Percentiles rank a stretch among this genome's conserved stretches.
phyloP scores from a whole-genome alignment of 2,888 invertebrate genomes.

The Oligia fasciuncula region DNA sequence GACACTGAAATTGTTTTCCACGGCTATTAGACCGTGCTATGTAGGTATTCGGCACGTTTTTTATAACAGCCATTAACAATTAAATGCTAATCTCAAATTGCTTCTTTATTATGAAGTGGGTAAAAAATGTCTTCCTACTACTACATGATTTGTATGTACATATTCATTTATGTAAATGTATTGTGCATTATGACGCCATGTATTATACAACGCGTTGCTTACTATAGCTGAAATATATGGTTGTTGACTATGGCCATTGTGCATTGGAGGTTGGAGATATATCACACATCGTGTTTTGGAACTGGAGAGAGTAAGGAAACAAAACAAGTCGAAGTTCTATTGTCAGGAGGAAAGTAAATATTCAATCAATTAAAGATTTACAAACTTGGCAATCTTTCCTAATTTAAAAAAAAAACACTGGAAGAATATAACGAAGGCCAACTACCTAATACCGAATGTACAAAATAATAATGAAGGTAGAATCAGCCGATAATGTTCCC shows the following conservation, averaged over 20 bases:
- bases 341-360: not conserved
- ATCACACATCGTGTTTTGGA: conserved; percentile 12
- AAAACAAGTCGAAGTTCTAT: not conserved
- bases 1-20: conserved; percentile 53
- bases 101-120: conserved; percentile 51
- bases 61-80: conserved; percentile 58
- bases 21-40: conserved; percentile 52
- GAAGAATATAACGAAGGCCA: not conserved
- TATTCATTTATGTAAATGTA: conserved; percentile 61
- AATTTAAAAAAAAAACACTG: not conserved
- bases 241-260: conserved; percentile 14
- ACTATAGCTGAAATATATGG: conserved; percentile 41
- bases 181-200: conserved; percentile 49
- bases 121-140: conserved; percentile 55
- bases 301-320: not conserved
- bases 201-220: conserved; percentile 44
- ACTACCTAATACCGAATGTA: not conserved
- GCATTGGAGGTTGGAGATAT: not conserved
- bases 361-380: not conserved
- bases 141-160: conserved; percentile 47
- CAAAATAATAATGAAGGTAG: conserved; percentile 16
- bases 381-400: not conserved
- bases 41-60: conserved; percentile 45
- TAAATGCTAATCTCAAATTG: conserved; percentile 62
- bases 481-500: not conserved